Evolutionary conservation across 2,888 invertebrate genomes (phyloP), one percentile per base, ranked within the genome.

Genomic region (Stegophylla sp.): DNA sequence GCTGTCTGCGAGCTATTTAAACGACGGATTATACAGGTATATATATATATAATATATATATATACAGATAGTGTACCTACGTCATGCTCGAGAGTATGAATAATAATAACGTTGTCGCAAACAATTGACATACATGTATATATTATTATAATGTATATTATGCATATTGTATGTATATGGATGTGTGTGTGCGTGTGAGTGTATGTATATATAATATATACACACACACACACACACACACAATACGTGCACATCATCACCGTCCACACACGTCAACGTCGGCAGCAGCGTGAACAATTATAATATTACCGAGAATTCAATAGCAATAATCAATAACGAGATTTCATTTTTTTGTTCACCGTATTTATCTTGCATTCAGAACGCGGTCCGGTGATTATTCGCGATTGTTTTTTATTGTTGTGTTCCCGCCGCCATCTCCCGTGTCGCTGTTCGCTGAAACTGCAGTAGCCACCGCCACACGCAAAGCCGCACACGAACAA

Each of bases 291-390:
- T 9, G 51, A 51, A 51, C 51, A 51, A 51, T n/a, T 51, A 51
- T 51, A 51, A 51, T 51, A 51, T 51, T 51, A 51, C n/a, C 4
- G n/a, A 51, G 51, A 51, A 51, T 51, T 51, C 51, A n/a, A 51
- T 51, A 51, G 51, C 51, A 51, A 51, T 51, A 51, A 51, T 51
- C 51, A 51, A 51, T 51, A 51, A 51, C 51, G 51, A n/a, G n/a
- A 51, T 51, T 51, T 51, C n/a, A n/a, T 51, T 51, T 51, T 48
- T 51, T 51, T 51, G 51, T 51, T 51, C n/a, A 5, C 51, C 5
- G 51, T n/a, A 51, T 51, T 51, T 51, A 51, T 51, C 51, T 51
- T 0, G 17, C 51, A 51, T 51, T 51, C n/a, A 51, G n/a, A 51
- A 51, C 34, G n/a, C 51, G n/a, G 51, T n/a, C n/a, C 1, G 51